These are phyloP conservation scores for Leucophenga maculata DNA, from an alignment of 2,888 invertebrate species.

Conservation along the genomic window DNA sequence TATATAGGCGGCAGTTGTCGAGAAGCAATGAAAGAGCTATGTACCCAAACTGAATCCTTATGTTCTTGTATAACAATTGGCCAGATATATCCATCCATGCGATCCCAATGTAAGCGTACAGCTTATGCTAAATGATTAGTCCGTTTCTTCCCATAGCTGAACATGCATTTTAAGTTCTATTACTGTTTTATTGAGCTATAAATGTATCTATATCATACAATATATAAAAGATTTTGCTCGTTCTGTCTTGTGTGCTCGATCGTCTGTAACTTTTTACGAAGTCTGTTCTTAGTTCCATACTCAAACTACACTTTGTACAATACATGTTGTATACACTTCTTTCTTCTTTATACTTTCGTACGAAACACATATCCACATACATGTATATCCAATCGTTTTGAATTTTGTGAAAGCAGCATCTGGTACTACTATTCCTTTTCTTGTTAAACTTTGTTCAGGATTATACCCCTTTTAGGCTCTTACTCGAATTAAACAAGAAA, in stretches of 20 bases:
- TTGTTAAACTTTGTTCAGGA: not conserved
- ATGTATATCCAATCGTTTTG: no score
- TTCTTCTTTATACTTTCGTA: not conserved
- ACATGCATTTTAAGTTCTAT: slow-evolving; percentile 35
- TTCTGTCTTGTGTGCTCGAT: slow-evolving; percentile 23
- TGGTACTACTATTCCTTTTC: not conserved
- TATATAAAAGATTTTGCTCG: slow-evolving; percentile 3
- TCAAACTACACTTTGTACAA: not conserved
- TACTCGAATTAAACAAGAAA: no score
- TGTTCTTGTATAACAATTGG: slow-evolving; percentile 16
- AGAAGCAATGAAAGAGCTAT: not conserved
- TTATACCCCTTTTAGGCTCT: no score
- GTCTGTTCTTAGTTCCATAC: slow-evolving; percentile 17
- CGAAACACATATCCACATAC: not conserved
- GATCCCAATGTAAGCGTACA: no score
- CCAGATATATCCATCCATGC: not conserved
- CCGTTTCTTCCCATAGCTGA: slow-evolving; percentile 32
- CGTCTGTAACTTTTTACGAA: not conserved
- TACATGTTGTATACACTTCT: not conserved
- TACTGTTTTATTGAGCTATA: slow-evolving; percentile 29
- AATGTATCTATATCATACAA: slow-evolving; percentile 21
- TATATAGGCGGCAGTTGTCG: not conserved
- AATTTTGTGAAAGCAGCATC: not conserved
- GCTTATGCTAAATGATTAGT: not conserved
- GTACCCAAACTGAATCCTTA: not conserved